phyloP scores from a whole-genome alignment of 1,140 invertebrate species.

The Nixonia krombeini region DNA sequence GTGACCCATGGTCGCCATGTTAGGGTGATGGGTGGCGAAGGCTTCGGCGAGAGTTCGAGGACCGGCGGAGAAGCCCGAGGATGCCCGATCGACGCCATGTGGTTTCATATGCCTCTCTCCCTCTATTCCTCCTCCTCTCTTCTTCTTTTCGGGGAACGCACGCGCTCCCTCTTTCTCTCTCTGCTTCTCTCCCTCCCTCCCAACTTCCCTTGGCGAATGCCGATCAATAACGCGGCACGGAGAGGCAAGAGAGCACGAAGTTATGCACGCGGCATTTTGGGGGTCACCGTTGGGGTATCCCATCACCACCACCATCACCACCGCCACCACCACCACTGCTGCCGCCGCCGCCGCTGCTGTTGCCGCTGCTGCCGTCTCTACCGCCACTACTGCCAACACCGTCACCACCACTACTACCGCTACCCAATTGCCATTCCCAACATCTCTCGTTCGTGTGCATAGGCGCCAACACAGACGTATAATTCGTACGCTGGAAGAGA shows the following conservation, averaged over 20 bases:
- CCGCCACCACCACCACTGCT: not conserved
- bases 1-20: conserved; percentile 60
- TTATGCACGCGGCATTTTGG: conserved; percentile 61
- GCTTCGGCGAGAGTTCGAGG: conserved; percentile 36
- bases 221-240: conserved; percentile 36
- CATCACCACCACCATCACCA: no score
- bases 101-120: no score
- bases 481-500: conserved; percentile 19
- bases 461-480: conserved; percentile 9
- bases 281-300: conserved; percentile 44
- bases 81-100: conserved; percentile 61
- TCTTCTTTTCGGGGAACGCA: no score
- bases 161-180: no score
- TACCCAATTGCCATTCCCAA: conserved; percentile 53
- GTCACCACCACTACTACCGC: no score
- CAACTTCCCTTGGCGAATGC: conserved; percentile 30
- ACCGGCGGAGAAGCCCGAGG: conserved; percentile 52
- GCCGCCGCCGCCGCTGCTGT: not conserved
- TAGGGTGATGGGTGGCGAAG: conserved; percentile 23
- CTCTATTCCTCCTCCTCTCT: no score
- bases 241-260: conserved; percentile 60
- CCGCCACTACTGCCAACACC: not conserved
- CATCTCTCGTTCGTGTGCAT: conserved; percentile 29
- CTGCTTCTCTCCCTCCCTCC: no score
- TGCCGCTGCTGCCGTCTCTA: no score